Conservation (phyloP, 2,113 vertebrate species). For the Hydropotes inermis region DNA sequence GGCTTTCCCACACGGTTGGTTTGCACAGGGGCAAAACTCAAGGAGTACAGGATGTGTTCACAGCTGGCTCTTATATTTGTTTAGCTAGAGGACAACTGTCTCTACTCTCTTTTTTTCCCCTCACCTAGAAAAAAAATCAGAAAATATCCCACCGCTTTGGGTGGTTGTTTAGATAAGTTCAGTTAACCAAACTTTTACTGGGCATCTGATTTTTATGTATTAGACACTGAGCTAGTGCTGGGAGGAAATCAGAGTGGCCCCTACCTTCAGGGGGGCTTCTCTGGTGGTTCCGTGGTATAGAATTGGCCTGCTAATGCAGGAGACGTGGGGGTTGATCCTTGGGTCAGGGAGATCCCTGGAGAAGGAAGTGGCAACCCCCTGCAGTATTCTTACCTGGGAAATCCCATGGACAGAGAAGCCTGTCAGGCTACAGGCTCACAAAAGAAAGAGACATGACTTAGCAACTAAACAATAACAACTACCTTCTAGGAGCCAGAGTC, state of each 20-base stretch:
- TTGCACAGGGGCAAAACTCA: not conserved
- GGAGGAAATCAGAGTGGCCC: not conserved
- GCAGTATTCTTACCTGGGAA: not conserved
- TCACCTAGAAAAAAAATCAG: not conserved
- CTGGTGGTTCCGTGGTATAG: not conserved
- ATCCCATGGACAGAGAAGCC: not conserved
- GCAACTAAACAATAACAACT: not conserved
- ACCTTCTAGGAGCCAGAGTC: not conserved
- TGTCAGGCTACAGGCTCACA: not conserved
- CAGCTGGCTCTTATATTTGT: not conserved
- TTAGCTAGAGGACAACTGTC: not conserved
- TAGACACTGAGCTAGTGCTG: not conserved
- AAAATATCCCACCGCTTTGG: not conserved
- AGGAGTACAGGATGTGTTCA: not conserved
- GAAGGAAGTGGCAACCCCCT: not conserved
- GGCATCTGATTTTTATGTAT: not conserved
- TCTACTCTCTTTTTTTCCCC: not conserved
- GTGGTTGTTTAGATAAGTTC: not conserved
- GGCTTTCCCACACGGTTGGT: not conserved
- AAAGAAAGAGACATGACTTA: not conserved
- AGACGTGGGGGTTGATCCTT: not conserved
- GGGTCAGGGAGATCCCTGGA: not conserved
- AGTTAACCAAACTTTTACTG: not conserved
- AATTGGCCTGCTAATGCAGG: not conserved
- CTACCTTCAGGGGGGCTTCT: not conserved